Evolutionary conservation across 2,113 vertebrate genomes (phyloP), one percentile per base, ranked within the genome.

Genomic region (Tychaedon coryphoeus): DNA sequence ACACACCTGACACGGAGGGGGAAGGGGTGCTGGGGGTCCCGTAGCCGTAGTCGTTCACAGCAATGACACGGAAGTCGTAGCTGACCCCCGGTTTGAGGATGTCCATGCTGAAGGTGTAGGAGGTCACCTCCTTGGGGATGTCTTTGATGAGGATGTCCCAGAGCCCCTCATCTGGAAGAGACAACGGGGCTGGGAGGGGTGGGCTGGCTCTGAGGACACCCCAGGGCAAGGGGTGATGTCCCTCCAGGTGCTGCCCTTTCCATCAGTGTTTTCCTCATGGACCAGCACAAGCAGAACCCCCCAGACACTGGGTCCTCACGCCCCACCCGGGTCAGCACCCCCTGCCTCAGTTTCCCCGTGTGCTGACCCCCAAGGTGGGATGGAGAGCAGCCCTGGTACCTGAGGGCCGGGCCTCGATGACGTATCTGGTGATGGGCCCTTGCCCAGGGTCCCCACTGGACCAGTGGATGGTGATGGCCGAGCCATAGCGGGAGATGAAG

Each of bases 91-190:
- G 99, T 96, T 99, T 99, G 78, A 99, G 98, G 89, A 99, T 98
- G 87, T 99, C 99, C 98, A 98, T 99, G 98, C 98, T 99, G 97
- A 99, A 99, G 1, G 99, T 99, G 93, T 99, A 99, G 19, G 99
- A 99, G 12, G 99, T 99, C 91, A 99, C 99, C 90, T 99, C 99
- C 95, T 99, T 99, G 57, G 99, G 99, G 94, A 99, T 99, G 97
- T 99, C 99, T 78, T 99, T 99, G 97, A 99, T 99, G 87, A 99
- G 98, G 93, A 99, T 99, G 91, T 99, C 99, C 99, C 99, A 99
- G 54, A 99, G 97, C 11, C 99, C 99, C 90, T 99, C 99, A 2
- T 99, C 99, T 99, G 98, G 23, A 96, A 71, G 62, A 88, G 28
- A 91, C 6, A 43, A 15, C 5, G 1, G 10, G 29, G 9, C 36